Evolutionary conservation across 1,140 invertebrate genomes (phyloP), one percentile per base, ranked within the genome.

Genomic region (Lasioglossum albipes): DNA sequence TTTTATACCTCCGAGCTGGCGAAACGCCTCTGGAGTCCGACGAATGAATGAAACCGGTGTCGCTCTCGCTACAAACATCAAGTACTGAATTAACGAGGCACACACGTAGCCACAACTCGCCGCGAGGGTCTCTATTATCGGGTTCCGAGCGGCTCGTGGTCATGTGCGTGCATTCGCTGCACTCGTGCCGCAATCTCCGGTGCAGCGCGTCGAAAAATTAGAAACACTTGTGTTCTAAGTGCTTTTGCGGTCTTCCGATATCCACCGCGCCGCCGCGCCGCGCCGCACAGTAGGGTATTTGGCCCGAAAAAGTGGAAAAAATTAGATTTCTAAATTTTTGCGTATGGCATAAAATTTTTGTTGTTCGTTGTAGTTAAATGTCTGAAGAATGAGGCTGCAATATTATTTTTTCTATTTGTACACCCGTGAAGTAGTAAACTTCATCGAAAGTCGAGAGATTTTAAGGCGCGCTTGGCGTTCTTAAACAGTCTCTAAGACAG

Each of bases 11-110:
- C 45, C 57, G 7, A 7, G 57, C 57, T n/a, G 22, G 54, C 41
- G 67, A 72, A 84, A 86, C 75, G 65, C 71, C 78, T 61, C 57
- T 59, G 85, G 45, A 75, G 54, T 62, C 82, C 65, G 61, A 27
- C 61, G 78, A 84, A 87, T 84, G 82, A 87, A 87, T 79, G 85
- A 79, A 54, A 87, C 82, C 65, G 27, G 62, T 74, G 85, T 82
- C 79, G 64, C 68, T 82, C 62, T 66, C 79, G 65, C 65, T 79
- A 79, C 79, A 57, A 80, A 66, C 81, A 77, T 65, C 72, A 79
- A 80, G 79, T 42, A 75, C 64, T 84, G 75, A 84, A 88, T 88
- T 89, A 89, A 88, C 87, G 80, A 88, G 87, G 67, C 78, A 78
- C 65, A 75, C 83, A 78, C 71, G 70, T 79, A 82, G 80, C 70